Percentiles rank a stretch among this genome's conserved stretches.
These are phyloP conservation scores for Cebidichthys violaceus DNA, from an alignment of 2,113 vertebrate species.

Conservation along the genomic window DNA sequence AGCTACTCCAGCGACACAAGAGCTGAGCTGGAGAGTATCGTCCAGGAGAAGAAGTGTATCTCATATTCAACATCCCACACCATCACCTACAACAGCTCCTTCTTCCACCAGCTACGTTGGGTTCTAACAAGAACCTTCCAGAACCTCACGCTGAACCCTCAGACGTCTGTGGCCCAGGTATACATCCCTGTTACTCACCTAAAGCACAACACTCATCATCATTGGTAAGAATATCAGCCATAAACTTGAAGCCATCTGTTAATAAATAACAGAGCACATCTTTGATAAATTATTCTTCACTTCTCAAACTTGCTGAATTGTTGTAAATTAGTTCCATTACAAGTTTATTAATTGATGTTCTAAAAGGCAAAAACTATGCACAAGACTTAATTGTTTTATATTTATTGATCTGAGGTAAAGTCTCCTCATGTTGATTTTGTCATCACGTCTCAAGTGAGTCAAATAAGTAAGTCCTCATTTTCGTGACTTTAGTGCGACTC, in stretches of 20 bases:
- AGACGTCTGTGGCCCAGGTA: slow-evolving; percentile 93
- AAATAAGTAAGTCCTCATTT: not conserved
- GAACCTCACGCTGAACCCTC: slow-evolving; percentile 90
- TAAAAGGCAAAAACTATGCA: not conserved
- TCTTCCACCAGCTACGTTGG: slow-evolving; percentile 91
- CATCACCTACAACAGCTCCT: slow-evolving; percentile 88
- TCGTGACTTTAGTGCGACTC: not conserved
- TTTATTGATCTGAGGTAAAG: not conserved
- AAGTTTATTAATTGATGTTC: not conserved
- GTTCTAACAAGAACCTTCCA: slow-evolving; percentile 89
- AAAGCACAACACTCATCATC: not conserved
- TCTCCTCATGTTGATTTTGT: not conserved
- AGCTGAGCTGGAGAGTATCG: slow-evolving; percentile 81
- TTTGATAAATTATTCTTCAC: not conserved
- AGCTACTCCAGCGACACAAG: slow-evolving; percentile 80
- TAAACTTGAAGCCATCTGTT: not conserved
- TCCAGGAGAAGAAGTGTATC: slow-evolving; percentile 67
- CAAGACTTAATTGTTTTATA: too few relatives aligned
- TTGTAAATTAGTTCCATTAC: not conserved
- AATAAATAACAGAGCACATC: not conserved
- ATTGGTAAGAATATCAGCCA: not conserved
- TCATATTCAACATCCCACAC: slow-evolving; percentile 62
- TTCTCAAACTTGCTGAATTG: not conserved
- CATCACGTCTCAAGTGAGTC: not conserved
- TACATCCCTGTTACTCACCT: not conserved